Percentiles rank a stretch among this genome's conserved stretches.
Evolutionary conservation across 2,797 vertebrate species (phyloP).

Genomic region (Morelia viridis): DNA sequence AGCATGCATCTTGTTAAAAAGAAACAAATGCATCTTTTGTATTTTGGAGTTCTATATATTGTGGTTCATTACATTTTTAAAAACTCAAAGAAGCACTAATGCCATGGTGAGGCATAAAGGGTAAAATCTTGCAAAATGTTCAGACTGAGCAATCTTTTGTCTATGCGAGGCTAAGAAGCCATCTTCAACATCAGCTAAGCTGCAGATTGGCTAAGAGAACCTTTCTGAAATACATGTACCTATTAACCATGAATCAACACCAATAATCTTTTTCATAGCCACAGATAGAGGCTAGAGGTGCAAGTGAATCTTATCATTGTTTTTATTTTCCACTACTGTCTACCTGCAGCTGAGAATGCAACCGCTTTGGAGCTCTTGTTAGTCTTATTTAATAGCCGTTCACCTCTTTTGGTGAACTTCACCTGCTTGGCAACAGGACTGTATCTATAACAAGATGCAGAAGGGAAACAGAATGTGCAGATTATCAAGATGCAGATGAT

Average conservation of each 20-base stretch:
- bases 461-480: neutral
- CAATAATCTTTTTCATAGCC: conserved; percentile 36
- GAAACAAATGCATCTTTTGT: neutral
- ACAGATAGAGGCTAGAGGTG: conserved; percentile 31
- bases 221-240: conserved; percentile 1
- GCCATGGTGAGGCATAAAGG: neutral
- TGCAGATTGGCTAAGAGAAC: conserved; percentile 30
- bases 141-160: conserved; percentile 4
- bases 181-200: neutral
- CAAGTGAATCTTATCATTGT: conserved; percentile 30
- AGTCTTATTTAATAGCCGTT: neutral
- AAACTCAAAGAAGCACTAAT: neutral
- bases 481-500: neutral
- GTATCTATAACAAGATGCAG: neutral
- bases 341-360: neutral
- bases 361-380: neutral
- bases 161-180: neutral
- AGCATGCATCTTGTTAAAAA: neutral
- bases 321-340: conserved; percentile 37
- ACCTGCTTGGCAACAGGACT: neutral
- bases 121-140: neutral
- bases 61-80: neutral
- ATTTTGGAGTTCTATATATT: neutral
- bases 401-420: neutral
- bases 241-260: neutral